Evolutionary conservation across 2,113 vertebrate species (phyloP).

Genomic region (Phoxinus phoxinus): DNA sequence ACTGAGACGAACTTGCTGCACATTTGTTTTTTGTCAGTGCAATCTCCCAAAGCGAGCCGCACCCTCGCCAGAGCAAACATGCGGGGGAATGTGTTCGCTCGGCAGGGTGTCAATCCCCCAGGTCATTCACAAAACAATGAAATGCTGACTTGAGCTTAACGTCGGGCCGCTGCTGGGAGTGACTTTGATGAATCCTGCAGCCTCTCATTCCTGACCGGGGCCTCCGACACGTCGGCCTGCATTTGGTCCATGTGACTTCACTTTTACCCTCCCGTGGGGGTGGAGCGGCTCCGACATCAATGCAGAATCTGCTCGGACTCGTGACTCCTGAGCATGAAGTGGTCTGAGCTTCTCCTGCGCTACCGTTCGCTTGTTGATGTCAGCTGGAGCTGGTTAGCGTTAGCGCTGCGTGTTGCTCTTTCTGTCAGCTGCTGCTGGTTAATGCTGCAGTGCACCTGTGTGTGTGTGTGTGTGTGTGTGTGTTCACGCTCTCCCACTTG

Average conservation of each 20-base stretch:
- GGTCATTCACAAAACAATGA: constrained; percentile 70
- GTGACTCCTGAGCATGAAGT: not conserved
- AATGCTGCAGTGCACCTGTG: constrained; percentile 31
- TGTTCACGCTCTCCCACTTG: not conserved
- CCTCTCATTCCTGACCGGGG: constrained; percentile 31
- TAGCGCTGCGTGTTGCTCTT: not conserved
- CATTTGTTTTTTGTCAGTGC: constrained; percentile 67
- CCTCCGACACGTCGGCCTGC: constrained; percentile 54
- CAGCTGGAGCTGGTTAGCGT: constrained; percentile 44
- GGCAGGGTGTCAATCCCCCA: constrained; percentile 49
- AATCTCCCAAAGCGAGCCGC: constrained; percentile 72
- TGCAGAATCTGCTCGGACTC: not conserved
- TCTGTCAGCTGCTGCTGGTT: constrained; percentile 17
- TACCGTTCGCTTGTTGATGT: not conserved
- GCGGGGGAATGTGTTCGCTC: constrained; percentile 65
- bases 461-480: not conserved
- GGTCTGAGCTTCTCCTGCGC: not conserved
- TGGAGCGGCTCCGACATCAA: not conserved
- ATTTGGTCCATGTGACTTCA: constrained; percentile 68
- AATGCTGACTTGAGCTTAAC: constrained; percentile 64
- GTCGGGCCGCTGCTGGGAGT: not conserved
- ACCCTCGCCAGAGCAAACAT: constrained; percentile 70
- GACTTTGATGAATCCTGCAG: constrained; percentile 61
- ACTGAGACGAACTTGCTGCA: constrained; percentile 52
- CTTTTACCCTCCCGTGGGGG: not conserved